Percentiles rank a stretch among this genome's conserved stretches.
Evolutionary conservation across 1,140 invertebrate genomes (phyloP).

Genomic region (Zaprionus taronus): DNA sequence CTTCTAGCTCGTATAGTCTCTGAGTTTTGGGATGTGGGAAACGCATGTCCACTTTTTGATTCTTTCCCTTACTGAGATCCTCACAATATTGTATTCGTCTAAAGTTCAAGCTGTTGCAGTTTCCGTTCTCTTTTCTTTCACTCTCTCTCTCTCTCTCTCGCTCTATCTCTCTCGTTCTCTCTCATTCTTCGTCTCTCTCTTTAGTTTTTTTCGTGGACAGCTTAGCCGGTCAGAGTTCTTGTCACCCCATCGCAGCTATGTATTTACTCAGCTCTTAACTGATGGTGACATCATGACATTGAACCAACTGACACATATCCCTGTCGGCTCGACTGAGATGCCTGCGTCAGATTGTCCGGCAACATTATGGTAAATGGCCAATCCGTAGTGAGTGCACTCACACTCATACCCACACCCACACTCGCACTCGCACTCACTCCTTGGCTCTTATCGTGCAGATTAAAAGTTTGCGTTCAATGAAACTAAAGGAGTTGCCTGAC

Average conservation of each 20-base stretch:
- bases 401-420: not conserved
- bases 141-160: not conserved
- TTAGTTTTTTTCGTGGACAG: not conserved
- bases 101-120: not conserved
- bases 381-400: not conserved
- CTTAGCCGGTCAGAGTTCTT: not conserved
- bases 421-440: not conserved
- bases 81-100: no score
- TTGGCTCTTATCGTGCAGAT: constrained; percentile 40
- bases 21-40: no score
- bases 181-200: not conserved
- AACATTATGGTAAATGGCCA: constrained; percentile 1
- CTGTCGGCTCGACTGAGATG: not conserved
- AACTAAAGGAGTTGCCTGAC: constrained; percentile 38
- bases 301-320: constrained; percentile 14
- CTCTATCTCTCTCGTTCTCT: not conserved
- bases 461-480: constrained; percentile 53
- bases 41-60: no score
- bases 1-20: no score
- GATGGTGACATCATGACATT: constrained; percentile 15
- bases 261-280: constrained; percentile 8
- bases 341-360: constrained; percentile 11
- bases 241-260: not conserved
- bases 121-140: not conserved
- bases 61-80: no score